Base-by-base conservation (phyloP, 2,888 invertebrate genomes). In the Tuta absoluta region DNA sequence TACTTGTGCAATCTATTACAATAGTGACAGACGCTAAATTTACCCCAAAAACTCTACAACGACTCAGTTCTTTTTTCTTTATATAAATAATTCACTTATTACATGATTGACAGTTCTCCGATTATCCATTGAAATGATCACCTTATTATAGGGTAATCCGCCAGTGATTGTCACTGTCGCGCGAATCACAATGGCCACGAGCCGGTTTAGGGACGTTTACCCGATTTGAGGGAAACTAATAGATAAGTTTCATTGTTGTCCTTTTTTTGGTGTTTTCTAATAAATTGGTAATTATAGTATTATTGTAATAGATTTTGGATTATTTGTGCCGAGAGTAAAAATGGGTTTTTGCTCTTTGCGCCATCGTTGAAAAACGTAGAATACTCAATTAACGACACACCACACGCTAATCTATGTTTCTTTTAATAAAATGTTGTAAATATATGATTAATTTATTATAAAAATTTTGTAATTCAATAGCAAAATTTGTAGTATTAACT, bases 91-190 rank as follows among this genome's bases (percentile, higher is more conserved):
- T 71, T 70, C 69, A 67, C 69, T 70, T 68, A 72, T 72, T 70
- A 72, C 61, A 71, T 80, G 80, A 81, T 78, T 78, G 82, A 80
- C 81, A 75, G 66, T 56, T 69, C 33, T 68, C 71, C 74, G 68
- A 76, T 75, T 71, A 74, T 76, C 69, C 68, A 68, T 71, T 68
- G 70, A 64, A 66, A 71, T 67, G 64, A 77, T 75, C 74, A 75
- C 72, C 72, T 76, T 72, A 81, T 82, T 80, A 80, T 73, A 70
- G 75, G 78, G 78, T 83, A 71, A 78, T 11, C 45, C 21, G 38
- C 21, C 38, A 38, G 58, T 58, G 38, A 38, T 78, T 74, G 80
- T 74, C 78, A 70, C 67, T 62, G 58, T 68, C 68, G 67, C 72
- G 68, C 68, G 67, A 69, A 69, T 63, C 41, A 78, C 73, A 78